phyloP scores from a whole-genome alignment of 2,888 invertebrate species.

The Catocala sponsa region DNA sequence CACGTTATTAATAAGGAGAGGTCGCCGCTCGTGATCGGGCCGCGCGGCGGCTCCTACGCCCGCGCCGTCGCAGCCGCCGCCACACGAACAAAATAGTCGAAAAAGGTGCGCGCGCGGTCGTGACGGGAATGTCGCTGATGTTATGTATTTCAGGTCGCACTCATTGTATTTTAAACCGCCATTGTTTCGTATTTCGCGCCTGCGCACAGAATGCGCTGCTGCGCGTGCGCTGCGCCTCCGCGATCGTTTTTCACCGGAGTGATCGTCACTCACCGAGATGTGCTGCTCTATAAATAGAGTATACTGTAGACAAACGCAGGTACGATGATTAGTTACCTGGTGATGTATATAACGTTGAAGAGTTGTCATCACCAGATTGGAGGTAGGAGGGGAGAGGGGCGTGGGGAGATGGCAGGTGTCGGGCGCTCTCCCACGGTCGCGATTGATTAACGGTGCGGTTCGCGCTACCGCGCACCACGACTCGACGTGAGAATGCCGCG shows the following conservation, averaged over 20 bases:
- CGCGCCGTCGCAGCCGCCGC: conserved; percentile 42
- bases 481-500: conserved; percentile 68
- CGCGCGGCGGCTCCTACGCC: conserved; percentile 39
- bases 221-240: conserved; percentile 46
- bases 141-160: conserved; percentile 80
- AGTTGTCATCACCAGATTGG: not conserved
- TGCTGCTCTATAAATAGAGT: conserved; percentile 59
- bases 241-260: conserved; percentile 46
- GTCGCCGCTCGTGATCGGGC: conserved; percentile 67
- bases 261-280: conserved; percentile 59
- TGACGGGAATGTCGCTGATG: conserved; percentile 84
- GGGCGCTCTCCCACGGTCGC: conserved; percentile 70
- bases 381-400: conserved; percentile 33
- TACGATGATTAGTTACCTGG: not conserved
- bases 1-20: conserved; percentile 84
- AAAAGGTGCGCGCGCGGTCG: conserved; percentile 82
- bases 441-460: conserved; percentile 76
- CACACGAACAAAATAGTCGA: conserved; percentile 79
- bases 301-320: too few relatives aligned
- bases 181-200: conserved; percentile 86
- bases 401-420: conserved; percentile 47
- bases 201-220: conserved; percentile 63
- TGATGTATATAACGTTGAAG: not conserved
- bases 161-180: conserved; percentile 86
- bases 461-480: conserved; percentile 56